Base-by-base conservation (phyloP, 2,113 vertebrate species). In the Carassius carassius region DNA sequence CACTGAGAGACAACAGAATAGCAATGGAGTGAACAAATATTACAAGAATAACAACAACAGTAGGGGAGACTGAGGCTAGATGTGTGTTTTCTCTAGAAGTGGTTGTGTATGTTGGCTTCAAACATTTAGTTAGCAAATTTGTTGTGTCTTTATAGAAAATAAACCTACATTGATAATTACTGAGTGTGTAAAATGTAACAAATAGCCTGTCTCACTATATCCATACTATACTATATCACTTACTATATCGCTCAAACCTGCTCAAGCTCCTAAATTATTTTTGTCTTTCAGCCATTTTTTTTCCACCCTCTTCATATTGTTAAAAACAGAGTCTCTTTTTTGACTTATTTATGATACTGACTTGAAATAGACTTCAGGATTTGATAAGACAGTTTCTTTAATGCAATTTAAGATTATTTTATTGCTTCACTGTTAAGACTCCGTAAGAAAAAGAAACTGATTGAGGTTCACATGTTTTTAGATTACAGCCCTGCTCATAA, bases 311-410 rank as follows among this genome's bases (percentile, higher is more conserved):
- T 75, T 69, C 41, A 85, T 82, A 25, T 56, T 69, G 51, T 56
- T 83, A 44, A 49, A 56, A 41, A 65, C 51, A 58, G 82, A 37
- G 37, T 77, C 85, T 75, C 14, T 87, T 78, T 75, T 69, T 90
- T 92, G 75, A 92, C 85, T 92, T 92, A 92, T 92, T 93, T 84
- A 93, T 92, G 89, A 91, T 81, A 82, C 29, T 35, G 85, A 90
- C 91, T 88, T 90, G 86, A 91, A 92, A 91, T 91, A 92, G 91
- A 87, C 75, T 63, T 84, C 63, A 16, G 78, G 51, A 87, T 92
- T 87, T 91, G 86, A 92, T 90, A 89, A 91, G 85, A 89, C 41
- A 67, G 86, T 85, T 85, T 90, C 88, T 89, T 90, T 87, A 90
- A 87, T 89, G 72, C 87, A 89, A 70, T 89, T 91, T 89, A 82